Evolutionary conservation across 2,888 invertebrate genomes (phyloP).

Genomic region (Tholera decimalis): DNA sequence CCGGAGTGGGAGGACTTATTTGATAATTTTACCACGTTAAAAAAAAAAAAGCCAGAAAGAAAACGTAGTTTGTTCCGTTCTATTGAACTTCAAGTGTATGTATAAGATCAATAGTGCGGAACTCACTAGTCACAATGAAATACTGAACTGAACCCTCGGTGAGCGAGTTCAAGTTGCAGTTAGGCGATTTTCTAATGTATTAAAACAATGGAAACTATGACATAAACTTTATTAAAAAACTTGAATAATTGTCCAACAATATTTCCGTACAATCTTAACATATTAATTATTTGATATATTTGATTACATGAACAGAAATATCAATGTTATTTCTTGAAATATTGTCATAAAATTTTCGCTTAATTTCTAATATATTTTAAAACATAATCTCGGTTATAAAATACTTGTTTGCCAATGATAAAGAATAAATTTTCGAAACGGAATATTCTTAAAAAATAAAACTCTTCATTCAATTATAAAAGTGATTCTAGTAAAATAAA

Average conservation of each 20-base stretch:
- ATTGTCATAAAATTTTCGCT: constrained; percentile 40
- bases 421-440: constrained; percentile 15
- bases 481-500: constrained; percentile 48
- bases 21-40: too few relatives aligned
- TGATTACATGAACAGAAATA: constrained; percentile 25
- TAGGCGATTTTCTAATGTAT: too few relatives aligned
- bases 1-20: too few relatives aligned
- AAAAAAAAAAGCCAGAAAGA: too few relatives aligned
- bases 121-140: too few relatives aligned
- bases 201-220: constrained; percentile 20
- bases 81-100: too few relatives aligned
- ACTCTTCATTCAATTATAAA: constrained; percentile 47
- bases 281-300: constrained; percentile 30
- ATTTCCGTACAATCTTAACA: constrained; percentile 27
- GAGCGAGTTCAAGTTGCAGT: too few relatives aligned
- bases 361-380: constrained; percentile 43
- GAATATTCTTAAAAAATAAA: constrained; percentile 33
- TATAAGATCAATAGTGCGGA: too few relatives aligned
- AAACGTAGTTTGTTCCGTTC: too few relatives aligned
- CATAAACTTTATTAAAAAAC: constrained; percentile 53
- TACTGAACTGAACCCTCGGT: too few relatives aligned
- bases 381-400: constrained; percentile 51
- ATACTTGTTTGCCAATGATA: constrained; percentile 38
- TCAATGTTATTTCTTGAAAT: constrained; percentile 32
- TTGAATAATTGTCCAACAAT: constrained; percentile 46